Base-by-base conservation (phyloP, 1,140 invertebrate species). In the Zaprionus ghesquierei region DNA sequence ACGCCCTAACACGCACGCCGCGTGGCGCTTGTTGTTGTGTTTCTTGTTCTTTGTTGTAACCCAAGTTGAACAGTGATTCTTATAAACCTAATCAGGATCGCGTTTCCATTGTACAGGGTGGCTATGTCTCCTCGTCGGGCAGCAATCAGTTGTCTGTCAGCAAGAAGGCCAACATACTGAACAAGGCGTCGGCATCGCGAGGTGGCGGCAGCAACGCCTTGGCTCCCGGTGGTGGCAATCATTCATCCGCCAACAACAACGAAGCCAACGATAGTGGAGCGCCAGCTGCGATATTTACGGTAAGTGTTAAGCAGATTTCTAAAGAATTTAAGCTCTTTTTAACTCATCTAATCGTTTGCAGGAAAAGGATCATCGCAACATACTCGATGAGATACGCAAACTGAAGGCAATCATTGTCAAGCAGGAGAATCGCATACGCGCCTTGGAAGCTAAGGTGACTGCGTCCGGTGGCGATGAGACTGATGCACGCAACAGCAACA, bases 381-480 rank as follows among this genome's bases (percentile, higher is more conserved):
- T 97, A 69, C 94, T 95, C 29, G 95, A 96, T 79, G 97, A 98
- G 91, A 97, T 98, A 77, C 94, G 97, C 50, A 98, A 97, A 92
- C 93, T 99, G 63, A 99, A 99, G 92, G 95, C 97, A 3, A 96
- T 98, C 85, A 97, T 98, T 74, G 96, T 98, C 3, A 98, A 98
- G 86, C 98, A 99, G 90, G 98, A 99, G 92, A 97, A 97, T 76
- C 94, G 98, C 44, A 94, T 94, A 66, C 91, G 94, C 2, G 93
- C 94, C 12, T 85, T 94, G 5, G 94, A 94, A 75, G 93, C 93
- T 18, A 90, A 91, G 63, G 75, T 79, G 35, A 72, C 74, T 51
- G 69, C 79, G 2, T 70, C 84, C 8, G 78, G 79, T 50, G 80
- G 79, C 10, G 81, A 91, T 38, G 81, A 81, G 46, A 82, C 78